Base-by-base conservation (phyloP, 2,888 invertebrate species). In the Ephialtes manifestator region DNA sequence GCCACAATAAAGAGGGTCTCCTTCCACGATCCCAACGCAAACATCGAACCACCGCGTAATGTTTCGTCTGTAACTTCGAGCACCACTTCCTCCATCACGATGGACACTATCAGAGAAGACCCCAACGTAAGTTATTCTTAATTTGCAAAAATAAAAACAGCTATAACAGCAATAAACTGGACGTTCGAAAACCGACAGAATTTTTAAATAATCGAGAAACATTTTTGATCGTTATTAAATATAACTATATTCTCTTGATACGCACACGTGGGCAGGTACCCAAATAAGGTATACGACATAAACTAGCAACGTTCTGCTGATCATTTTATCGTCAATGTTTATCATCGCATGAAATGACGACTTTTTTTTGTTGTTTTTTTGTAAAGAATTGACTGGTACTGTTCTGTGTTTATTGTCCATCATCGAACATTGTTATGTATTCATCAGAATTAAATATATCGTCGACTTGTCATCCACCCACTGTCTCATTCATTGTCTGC, bases 31-130 rank as follows among this genome's bases (percentile, higher is more conserved):
- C 91, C 94, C 3, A 94, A 94, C 87, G 93, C 93, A 39, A 94
- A 93, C 84, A 89, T 90, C 53, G 94, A 94, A 83, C 87, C 90
- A 48, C 87, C 89, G 43, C 89, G 93, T 63, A 93, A 94, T 55
- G 89, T 94, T 51, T 93, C 94, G 8, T 92, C 94, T 15, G 93
- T 92, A 60, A 93, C 92, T 53, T 93, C 94, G 65, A 93, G 91
- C 67, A 93, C 94, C 65, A 93, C 94, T 13, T 93, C 94, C 18
- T 92, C 94, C 58, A 93, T 90, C 87, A 89, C 92, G 63, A 95
- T 94, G 89, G 95, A 94, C 90, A 95, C 95, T 89, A 95, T 96
- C 81, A 94, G 96, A 90, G 97, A 98, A 94, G 98, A 98, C 95
- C 97, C 97, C 74, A 97, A 97, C 94, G 98, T 98, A 94, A 96